A percentile compares a stretch with the other conserved stretches of the same genome.
Conservation (phyloP, 2,797 vertebrate genomes). For the Micrastur ruficollis region DNA sequence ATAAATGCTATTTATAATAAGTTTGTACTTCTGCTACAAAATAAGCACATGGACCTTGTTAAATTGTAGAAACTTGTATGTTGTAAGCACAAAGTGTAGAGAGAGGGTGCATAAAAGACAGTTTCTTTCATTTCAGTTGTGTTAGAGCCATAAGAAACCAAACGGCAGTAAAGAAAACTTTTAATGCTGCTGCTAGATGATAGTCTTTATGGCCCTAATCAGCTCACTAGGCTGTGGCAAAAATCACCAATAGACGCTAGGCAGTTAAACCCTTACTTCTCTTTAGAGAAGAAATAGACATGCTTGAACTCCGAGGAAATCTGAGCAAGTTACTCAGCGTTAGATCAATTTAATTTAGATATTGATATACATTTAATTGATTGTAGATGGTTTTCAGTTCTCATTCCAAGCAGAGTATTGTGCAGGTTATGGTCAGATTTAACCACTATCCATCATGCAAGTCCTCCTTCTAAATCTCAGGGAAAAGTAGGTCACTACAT, state of each 20-base stretch:
- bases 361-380: background rate
- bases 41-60: background rate
- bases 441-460: background rate
- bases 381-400: background rate
- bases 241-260: background rate
- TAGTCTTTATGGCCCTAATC: background rate
- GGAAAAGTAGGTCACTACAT: background rate
- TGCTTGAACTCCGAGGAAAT: background rate
- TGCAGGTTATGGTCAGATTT: background rate
- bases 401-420: background rate
- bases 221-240: background rate
- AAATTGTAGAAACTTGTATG: background rate
- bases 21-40: background rate
- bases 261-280: background rate
- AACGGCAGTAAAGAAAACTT: background rate
- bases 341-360: background rate
- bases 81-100: background rate
- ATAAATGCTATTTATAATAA: background rate
- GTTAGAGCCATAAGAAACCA: background rate
- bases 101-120: background rate
- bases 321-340: background rate
- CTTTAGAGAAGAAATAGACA: background rate
- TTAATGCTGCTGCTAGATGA: background rate
- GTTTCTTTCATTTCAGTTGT: background rate
- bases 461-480: background rate